These are phyloP conservation scores for Phymanthus crucifer DNA, from an alignment of 92 coral and sea anemone genomes.

Conservation along the genomic window DNA sequence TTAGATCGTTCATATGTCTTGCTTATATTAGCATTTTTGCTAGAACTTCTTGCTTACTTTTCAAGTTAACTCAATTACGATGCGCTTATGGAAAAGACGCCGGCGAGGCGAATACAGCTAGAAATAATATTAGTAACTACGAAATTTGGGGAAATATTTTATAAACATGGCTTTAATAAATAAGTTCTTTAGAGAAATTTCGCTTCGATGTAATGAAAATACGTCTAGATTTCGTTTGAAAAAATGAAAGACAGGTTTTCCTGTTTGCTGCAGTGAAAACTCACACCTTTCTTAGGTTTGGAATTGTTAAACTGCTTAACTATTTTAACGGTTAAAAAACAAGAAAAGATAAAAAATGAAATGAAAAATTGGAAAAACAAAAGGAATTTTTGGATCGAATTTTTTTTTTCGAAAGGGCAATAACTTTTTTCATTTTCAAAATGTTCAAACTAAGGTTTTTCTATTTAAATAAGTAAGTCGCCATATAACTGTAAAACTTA, in stretches of 20 bases:
- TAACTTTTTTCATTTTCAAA: neutral
- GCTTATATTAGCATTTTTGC: neutral
- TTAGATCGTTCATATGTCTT: neutral
- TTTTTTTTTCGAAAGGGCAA: neutral
- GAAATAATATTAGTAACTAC: neutral
- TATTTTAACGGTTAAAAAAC: too few relatives aligned
- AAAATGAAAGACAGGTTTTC: neutral
- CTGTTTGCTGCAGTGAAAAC: neutral
- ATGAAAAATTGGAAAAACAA: neutral
- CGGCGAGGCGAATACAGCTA: neutral
- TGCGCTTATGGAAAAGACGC: neutral
- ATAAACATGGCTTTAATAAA: neutral
- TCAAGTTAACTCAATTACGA: neutral
- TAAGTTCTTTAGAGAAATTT: neutral
- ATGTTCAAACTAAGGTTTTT: neutral
- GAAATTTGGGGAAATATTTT: neutral
- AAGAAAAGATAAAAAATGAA: too few relatives aligned
- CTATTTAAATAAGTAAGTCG: neutral
- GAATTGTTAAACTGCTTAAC: too few relatives aligned
- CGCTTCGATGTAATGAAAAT: neutral
- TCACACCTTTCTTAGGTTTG: too few relatives aligned
- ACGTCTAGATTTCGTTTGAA: neutral
- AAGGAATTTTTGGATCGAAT: neutral
- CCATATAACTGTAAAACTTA: neutral
- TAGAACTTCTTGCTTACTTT: neutral